Conservation (phyloP, 2,113 vertebrate genomes). For the Lophura nycthemera region DNA sequence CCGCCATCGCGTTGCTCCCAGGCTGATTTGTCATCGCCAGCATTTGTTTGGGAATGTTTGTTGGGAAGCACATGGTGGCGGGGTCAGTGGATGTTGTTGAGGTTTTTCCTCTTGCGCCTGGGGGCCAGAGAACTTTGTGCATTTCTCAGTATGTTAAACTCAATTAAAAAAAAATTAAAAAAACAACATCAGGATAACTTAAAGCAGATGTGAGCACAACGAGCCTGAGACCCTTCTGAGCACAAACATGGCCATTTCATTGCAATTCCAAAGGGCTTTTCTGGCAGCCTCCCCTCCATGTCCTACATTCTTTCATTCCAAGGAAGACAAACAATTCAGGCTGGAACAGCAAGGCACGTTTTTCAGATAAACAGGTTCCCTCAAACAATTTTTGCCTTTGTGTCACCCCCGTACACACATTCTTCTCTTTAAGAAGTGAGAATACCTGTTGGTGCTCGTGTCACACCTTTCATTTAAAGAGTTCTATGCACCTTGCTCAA, state of each 20-base stretch:
- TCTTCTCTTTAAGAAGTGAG: neutral
- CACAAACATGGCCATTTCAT: slow-evolving; percentile 64
- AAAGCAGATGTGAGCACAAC: slow-evolving; percentile 71
- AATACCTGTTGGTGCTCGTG: neutral
- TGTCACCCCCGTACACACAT: neutral
- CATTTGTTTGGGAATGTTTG: slow-evolving; percentile 24
- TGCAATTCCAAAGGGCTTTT: slow-evolving; percentile 65
- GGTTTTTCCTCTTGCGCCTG: slow-evolving; percentile 35
- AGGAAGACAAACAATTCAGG: slow-evolving; percentile 70
- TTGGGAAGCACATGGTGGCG: slow-evolving; percentile 58
- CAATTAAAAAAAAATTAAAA: slow-evolving; percentile 50
- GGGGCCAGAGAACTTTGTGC: slow-evolving; percentile 44
- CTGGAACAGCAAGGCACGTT: slow-evolving; percentile 58
- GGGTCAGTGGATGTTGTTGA: slow-evolving; percentile 52
- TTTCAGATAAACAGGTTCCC: slow-evolving; percentile 69
- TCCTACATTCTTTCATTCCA: slow-evolving; percentile 72
- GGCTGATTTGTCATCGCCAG: slow-evolving; percentile 18
- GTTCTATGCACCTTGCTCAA: fast-evolving
- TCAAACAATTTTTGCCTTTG: slow-evolving; percentile 36
- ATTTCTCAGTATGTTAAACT: slow-evolving; percentile 54
- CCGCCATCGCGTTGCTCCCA: neutral
- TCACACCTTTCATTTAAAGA: neutral
- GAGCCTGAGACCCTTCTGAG: slow-evolving; percentile 64
- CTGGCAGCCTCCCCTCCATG: slow-evolving; percentile 58
- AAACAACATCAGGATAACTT: slow-evolving; percentile 50